A percentile compares a stretch with the other conserved stretches of the same genome.
Conservation (phyloP, 2,888 invertebrate species). For the Vanessa cardui region DNA sequence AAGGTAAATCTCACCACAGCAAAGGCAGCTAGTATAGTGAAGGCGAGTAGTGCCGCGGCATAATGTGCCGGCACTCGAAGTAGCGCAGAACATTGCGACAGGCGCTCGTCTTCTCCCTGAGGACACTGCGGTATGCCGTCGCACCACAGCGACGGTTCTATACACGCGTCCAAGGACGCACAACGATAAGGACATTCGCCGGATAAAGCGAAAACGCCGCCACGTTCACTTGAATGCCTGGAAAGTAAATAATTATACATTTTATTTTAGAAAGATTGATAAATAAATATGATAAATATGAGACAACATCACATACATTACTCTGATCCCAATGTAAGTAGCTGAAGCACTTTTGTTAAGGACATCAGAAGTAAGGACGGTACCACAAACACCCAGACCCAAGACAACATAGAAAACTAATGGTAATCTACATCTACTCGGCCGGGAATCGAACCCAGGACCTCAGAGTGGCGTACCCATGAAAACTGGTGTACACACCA, state of each 20-base stretch:
- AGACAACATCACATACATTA: too few species aligned
- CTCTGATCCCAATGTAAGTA: too few species aligned
- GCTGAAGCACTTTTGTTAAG: too few species aligned
- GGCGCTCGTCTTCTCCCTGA: constrained; percentile 90
- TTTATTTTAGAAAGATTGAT: too few species aligned
- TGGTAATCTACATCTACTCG: too few species aligned
- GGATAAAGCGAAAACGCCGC: constrained; percentile 83
- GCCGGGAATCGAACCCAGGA: too few species aligned
- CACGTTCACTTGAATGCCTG: constrained; percentile 79
- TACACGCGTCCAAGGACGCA: constrained; percentile 91
- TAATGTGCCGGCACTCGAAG: constrained; percentile 90
- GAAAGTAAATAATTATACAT: constrained; percentile 37
- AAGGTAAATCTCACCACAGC: constrained; percentile 71
- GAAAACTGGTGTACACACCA: too few species aligned
- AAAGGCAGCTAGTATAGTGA: constrained; percentile 73
- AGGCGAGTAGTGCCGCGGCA: constrained; percentile 82
- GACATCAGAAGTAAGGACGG: too few species aligned
- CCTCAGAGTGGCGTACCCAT: too few species aligned
- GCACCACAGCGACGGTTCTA: constrained; percentile 90
- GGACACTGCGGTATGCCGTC: constrained; percentile 91
- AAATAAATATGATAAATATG: too few species aligned
- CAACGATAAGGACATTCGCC: constrained; percentile 90
- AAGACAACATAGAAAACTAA: too few species aligned
- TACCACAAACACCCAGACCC: too few species aligned
- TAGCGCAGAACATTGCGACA: constrained; percentile 90